Evolutionary conservation across 2,797 vertebrate species (phyloP), one percentile per base, ranked within the genome.

Genomic region (Scolopax rusticola): DNA sequence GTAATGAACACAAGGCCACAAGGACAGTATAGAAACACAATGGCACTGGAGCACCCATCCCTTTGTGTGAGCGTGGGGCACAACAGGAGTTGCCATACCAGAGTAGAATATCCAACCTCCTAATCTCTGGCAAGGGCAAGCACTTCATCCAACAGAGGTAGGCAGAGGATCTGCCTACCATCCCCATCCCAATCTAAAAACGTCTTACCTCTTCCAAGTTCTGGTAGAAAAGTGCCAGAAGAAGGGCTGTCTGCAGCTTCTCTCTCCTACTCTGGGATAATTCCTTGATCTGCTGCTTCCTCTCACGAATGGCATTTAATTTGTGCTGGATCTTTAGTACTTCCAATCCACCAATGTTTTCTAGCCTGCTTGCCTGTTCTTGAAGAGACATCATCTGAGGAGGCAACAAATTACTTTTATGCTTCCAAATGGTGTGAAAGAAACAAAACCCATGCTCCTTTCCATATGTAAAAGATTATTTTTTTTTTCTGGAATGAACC

Each of bases 141-240:
- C 23, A 40, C 43, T 48, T 85, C 18, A 64, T 71, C 10, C 81
- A 68, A 11, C 2, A 70, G 12, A 70, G 17, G 4, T 1, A 74
- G 51, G 36, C 3, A 2, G 45, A 18, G 84, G 6, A 54, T 82
- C 57, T 75, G 25, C 48, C 50, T 76, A 81, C 33, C 5, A 45
- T 11, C 25, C 20, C 20, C 48, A 56, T 36, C 24, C n/a, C 36
- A 51, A 8, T 20, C 77, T 78, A 65, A 86, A 85, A 17, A 1
- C 7, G n/a, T 86, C 93, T 94, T 97, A 99, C 99, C 99, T 99
- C 98, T 24, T 96, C 75, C 8, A 98, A 90, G 4, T 99, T 98
- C 61, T 98, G 95, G 95, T 97, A 97, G 96, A 99, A 99, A 93
- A 98, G 87, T 24, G 98, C 97, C 38, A 98, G 74, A 80, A 98